phyloP scores from a whole-genome alignment of 1,140 invertebrate genomes.

The Parasteatoda tepidariorum region DNA sequence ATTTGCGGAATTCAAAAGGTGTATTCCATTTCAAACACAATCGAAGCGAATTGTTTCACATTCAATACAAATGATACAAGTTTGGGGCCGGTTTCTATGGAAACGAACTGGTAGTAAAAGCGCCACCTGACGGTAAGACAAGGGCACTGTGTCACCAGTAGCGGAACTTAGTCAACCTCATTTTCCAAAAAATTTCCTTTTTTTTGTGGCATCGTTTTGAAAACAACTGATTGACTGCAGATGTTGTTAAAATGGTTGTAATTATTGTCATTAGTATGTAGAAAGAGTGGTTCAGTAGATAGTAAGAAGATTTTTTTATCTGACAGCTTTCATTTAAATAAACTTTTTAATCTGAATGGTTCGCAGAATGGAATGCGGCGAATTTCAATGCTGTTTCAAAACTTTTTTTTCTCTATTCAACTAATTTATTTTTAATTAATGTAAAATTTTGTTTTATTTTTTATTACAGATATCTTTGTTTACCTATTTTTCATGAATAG shows the following conservation, averaged over 20 bases:
- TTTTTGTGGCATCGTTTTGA: constrained; percentile 21
- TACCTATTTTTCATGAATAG: too few species aligned
- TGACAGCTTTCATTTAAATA: neutral
- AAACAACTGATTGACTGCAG: neutral
- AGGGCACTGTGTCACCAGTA: constrained; percentile 52
- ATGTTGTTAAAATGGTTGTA: neutral
- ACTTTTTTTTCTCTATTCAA: neutral
- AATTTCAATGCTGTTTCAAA: neutral
- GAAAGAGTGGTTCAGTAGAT: neutral
- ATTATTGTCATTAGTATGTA: neutral
- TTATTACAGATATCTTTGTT: too few species aligned
- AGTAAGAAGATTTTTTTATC: neutral
- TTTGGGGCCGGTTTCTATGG: constrained; percentile 7
- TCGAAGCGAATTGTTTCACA: constrained; percentile 16
- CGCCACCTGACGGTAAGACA: constrained; percentile 40
- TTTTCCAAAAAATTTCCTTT: constrained; percentile 23
- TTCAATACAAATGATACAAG: neutral
- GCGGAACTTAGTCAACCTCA: constrained; percentile 45
- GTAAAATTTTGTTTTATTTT: neutral
- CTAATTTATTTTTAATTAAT: neutral
- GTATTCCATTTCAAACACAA: too few species aligned
- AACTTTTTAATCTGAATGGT: neutral
- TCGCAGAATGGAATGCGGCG: neutral
- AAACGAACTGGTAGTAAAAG: constrained; percentile 11
- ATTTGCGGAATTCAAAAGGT: too few species aligned